Evolutionary conservation across 2,797 vertebrate genomes (phyloP), one percentile per base, ranked within the genome.

Genomic region (Gadopsis bispinosus): DNA sequence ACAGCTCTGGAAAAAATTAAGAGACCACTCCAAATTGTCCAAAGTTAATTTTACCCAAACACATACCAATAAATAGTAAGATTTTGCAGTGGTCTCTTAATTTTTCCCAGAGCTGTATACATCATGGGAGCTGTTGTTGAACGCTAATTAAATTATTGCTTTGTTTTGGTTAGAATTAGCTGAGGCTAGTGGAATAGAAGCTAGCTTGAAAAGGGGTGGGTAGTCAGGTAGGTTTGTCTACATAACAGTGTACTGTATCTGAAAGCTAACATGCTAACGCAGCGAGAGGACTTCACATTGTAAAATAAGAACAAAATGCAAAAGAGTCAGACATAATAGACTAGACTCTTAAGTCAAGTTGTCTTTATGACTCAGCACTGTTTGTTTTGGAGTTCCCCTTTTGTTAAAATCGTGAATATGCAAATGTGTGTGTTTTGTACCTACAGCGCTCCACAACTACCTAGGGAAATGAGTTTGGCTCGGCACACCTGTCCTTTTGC

Each of bases 381-480:
- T 71, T 81, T 84, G 69, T 67, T 77, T 65, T 71, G 55, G 60
- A 77, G 76, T 75, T 77, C 68, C 64, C 63, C 43, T 67, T 77
- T 79, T 26, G 14, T 73, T 60, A 69, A 64, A 77, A 48, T 65
- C 58, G 77, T 82, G 50, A 83, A 84, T 85, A 93, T 90, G 82
- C 67, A 92, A 93, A 91, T 77, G 26, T 20, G 33, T 14, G 54
- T 61, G 68, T 62, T 79, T 58, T 79, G 39, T 48, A 50, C 61
- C 47, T 5, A 7, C 14, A 79, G 53, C 59, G 20, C 76, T 83
- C 69, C 77, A 26, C 29, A 63, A 64, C 48, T 70, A 75, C 56
- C 53, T 45, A 87, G 83, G 90, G 78, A 93, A 92, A 91, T 93
- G 75, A 87, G 78, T 43, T 16, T 26, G 60, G 26, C 81, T 66